These are phyloP conservation scores for Camelus dromedarius DNA, from an alignment of 2,113 vertebrate species.

Conservation along the genomic window DNA sequence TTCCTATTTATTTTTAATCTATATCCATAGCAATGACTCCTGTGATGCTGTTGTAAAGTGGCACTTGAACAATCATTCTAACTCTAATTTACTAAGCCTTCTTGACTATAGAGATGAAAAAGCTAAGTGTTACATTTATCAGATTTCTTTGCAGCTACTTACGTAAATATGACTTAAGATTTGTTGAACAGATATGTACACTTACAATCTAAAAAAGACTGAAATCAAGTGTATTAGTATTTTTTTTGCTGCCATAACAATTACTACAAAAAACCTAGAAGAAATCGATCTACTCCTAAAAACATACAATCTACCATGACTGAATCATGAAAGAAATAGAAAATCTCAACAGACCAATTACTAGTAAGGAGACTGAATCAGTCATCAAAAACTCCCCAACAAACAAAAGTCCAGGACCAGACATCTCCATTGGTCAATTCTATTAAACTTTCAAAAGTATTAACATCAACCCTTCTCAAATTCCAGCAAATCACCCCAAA, in stretches of 20 bases:
- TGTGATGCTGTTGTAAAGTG: background rate
- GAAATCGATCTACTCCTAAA: background rate
- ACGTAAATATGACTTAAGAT: background rate
- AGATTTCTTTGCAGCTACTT: background rate
- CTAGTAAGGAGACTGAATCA: background rate
- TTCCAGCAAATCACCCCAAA: too few relatives aligned
- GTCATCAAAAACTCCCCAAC: background rate
- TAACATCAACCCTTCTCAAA: background rate
- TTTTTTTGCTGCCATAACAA: background rate
- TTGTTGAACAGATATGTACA: background rate
- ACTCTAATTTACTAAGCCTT: background rate
- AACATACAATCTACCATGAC: background rate
- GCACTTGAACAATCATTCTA: background rate
- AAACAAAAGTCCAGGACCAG: background rate
- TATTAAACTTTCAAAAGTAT: background rate
- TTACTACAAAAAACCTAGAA: background rate
- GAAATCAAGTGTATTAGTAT: background rate
- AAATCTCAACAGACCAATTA: background rate
- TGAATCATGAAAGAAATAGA: background rate
- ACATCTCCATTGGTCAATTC: background rate
- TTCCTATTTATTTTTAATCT: background rate
- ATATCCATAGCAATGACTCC: background rate
- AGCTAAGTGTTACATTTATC: background rate
- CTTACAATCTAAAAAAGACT: background rate
- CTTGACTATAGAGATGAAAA: background rate